Conservation (phyloP, 2,113 vertebrate species). For the Apaloderma vittatum region DNA sequence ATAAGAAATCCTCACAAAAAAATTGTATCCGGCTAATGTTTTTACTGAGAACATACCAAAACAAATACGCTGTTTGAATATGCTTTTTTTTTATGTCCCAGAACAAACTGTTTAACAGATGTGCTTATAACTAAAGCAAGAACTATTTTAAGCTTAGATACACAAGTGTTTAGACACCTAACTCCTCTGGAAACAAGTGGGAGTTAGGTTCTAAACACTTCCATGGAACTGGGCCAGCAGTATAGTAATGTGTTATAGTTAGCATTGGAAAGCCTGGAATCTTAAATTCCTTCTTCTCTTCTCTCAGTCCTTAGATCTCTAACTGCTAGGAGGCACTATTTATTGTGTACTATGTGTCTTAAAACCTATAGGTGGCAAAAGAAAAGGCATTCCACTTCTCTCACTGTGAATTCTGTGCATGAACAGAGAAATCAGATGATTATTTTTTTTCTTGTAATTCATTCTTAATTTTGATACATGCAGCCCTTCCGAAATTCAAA, state of each 20-base stretch:
- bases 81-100: background rate
- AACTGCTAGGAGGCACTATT: background rate
- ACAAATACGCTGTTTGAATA: background rate
- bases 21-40: background rate
- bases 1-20: background rate
- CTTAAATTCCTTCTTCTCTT: background rate
- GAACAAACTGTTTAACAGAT: constrained; percentile 4
- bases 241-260: constrained; percentile 48
- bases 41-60: background rate
- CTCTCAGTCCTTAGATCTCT: background rate
- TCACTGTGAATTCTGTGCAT: constrained; percentile 1
- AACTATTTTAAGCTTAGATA: constrained; percentile 9
- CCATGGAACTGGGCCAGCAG: constrained; percentile 16
- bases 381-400: background rate
- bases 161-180: constrained; percentile 51
- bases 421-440: background rate
- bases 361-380: background rate
- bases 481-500: constrained; percentile 96
- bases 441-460: constrained; percentile 33
- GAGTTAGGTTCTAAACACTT: constrained; percentile 46
- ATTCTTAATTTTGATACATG: constrained; percentile 53
- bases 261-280: constrained; percentile 34
- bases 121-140: background rate
- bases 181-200: constrained; percentile 52
- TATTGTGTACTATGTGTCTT: background rate